Evolutionary conservation across 2,888 invertebrate species (phyloP), one percentile per base, ranked within the genome.

Genomic region (Pherbina coryleti): DNA sequence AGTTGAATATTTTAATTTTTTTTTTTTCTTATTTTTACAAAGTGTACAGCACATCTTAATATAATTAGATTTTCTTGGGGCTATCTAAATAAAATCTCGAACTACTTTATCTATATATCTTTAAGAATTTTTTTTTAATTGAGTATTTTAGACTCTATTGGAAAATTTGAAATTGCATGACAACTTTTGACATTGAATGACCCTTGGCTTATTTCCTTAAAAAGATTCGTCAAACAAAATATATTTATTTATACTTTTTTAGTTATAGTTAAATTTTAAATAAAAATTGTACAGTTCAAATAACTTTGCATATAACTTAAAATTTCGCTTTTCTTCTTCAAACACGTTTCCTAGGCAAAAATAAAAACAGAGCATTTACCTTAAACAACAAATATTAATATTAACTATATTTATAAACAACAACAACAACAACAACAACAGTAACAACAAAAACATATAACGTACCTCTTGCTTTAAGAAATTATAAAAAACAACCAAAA

Each of bases 401-500:
- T 66, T 22, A 75, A 67, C 37, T 55, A 66, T 67, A 75, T 72
- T 72, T 53, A 71, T 62, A 49, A 67, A 76, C 57, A 76, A 57
- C 57, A 60, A 60, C 22, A 60, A 25, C 57, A 57, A 60, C 31
- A 76, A 64, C 71, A 76, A 76, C 44, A 69, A n/a, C n/a, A n/a
- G n/a, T n/a, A n/a, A n/a, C n/a, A n/a, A n/a, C n/a, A n/a, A n/a
- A 60, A 77, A 77, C 62, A 85, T 85, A 85, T 86, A 80, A 86
- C 84, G 86, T 85, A 85, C 85, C 85, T 85, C 86, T 85, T 85
- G 85, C 85, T 85, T 85, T 85, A 86, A 81, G 83, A 80, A 82
- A 70, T 74, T 76, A 28, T 66, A 79, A 75, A 77, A 69, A 79
- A 82, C 70, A 82, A 77, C 78, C 78, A 78, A 75, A 37, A 49